Percentiles rank a stretch among this genome's conserved stretches.
These are phyloP conservation scores for Epinephelus moara DNA, from an alignment of 2,113 vertebrate species.

Conservation along the genomic window DNA sequence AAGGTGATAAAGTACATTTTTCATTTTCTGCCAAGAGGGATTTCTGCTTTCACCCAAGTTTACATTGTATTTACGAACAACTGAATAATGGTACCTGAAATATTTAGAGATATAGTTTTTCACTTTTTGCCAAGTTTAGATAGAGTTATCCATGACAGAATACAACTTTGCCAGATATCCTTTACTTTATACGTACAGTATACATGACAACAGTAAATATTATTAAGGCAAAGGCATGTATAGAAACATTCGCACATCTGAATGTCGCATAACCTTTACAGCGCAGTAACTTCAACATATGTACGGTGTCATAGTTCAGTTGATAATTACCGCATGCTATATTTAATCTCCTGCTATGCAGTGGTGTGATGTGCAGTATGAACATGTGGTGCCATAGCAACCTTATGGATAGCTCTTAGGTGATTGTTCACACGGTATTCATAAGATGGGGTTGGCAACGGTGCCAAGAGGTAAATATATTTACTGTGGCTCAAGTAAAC, in stretches of 20 bases:
- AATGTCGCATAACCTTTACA: not conserved
- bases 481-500: conserved; percentile 23
- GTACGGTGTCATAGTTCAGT: not conserved
- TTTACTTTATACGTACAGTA: not conserved
- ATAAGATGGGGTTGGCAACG: conserved; percentile 9
- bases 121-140: not conserved
- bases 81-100: no score
- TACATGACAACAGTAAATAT: not conserved
- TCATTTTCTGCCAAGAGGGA: no score
- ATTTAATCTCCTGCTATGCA: not conserved
- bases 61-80: no score
- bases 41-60: no score
- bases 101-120: not conserved
- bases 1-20: no score
- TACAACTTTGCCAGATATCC: not conserved
- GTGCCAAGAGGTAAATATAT: conserved; percentile 30
- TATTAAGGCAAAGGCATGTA: not conserved
- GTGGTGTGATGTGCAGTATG: not conserved
- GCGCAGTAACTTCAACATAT: not conserved
- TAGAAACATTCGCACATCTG: not conserved
- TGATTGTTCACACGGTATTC: conserved; percentile 14
- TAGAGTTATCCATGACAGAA: not conserved
- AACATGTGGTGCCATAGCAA: not conserved
- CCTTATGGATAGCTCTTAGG: not conserved
- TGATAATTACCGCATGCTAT: not conserved